These are phyloP conservation scores for Brachionus angularis DNA, from an alignment of 1,140 invertebrate species.

Conservation along the genomic window DNA sequence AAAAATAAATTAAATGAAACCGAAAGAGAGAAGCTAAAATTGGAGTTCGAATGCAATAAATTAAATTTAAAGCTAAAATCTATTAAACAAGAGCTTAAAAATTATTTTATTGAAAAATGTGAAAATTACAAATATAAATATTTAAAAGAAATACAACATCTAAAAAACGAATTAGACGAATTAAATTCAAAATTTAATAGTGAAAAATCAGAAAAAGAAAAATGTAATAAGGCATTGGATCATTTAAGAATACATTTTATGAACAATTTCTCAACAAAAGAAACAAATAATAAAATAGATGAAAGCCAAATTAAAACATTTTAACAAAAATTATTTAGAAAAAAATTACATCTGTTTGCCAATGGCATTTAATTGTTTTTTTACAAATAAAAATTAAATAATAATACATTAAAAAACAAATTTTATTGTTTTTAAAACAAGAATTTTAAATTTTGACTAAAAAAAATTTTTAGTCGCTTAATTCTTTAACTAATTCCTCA, in stretches of 20 bases:
- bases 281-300: neutral
- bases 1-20: constrained; percentile 1
- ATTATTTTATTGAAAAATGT: constrained; percentile 33
- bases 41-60: constrained; percentile 14
- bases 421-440: no score
- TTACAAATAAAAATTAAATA: no score
- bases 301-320: neutral
- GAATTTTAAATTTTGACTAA: neutral
- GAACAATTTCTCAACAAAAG: constrained; percentile 1
- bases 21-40: constrained; percentile 1
- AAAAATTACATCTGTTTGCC: no score
- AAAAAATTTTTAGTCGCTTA: neutral
- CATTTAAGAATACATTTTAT: constrained; percentile 39
- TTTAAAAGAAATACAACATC: constrained; percentile 5
- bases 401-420: no score
- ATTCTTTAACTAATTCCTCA: constrained; percentile 19
- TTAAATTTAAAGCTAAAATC: neutral
- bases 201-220: constrained; percentile 1
- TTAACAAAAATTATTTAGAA: no score
- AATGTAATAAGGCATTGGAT: constrained; percentile 17
- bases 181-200: neutral
- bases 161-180: neutral
- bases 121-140: constrained; percentile 33
- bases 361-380: no score
- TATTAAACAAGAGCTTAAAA: constrained; percentile 1